A percentile compares a stretch with the other conserved stretches of the same genome.
phyloP scores from a whole-genome alignment of 1,140 invertebrate genomes.

The Paraescarpia echinospica region DNA sequence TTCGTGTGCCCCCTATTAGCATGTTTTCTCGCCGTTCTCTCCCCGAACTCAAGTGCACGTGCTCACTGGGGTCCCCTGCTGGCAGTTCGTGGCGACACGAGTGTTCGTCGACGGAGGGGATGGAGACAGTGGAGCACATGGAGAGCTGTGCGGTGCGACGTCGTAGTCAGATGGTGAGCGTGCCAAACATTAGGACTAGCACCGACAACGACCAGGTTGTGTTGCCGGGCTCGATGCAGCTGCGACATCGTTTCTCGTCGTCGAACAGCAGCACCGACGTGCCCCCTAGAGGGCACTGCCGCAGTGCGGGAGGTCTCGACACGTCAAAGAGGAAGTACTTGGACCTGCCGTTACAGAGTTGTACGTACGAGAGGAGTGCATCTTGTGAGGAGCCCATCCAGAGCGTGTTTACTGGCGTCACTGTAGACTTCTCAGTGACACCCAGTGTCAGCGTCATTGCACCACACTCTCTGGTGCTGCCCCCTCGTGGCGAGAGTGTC shows the following conservation, averaged over 20 bases:
- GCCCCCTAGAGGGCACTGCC: not conserved
- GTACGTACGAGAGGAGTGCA: not conserved
- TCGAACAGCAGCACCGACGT: not conserved
- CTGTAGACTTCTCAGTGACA: not conserved
- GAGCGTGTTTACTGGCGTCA: not conserved
- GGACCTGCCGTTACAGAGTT: not conserved
- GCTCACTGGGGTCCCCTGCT: not conserved
- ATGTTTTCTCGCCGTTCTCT: not conserved
- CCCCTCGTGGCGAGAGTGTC: not conserved
- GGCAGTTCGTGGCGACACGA: not conserved
- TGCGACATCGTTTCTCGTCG: not conserved
- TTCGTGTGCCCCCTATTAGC: not conserved
- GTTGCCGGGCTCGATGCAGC: not conserved
- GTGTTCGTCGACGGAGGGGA: not conserved
- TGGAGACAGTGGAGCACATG: not conserved
- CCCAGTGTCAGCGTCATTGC: not conserved
- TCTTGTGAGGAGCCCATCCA: not conserved
- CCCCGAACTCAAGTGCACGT: not conserved
- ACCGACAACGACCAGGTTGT: not conserved
- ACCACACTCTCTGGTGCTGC: not conserved
- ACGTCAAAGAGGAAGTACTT: not conserved
- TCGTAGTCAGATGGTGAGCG: not conserved
- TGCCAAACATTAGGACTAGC: not conserved
- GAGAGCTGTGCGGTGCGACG: not conserved
- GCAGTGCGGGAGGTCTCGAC: not conserved